Percentiles rank a stretch among this genome's conserved stretches.
Evolutionary conservation across 2,888 invertebrate species (phyloP).

Genomic region (Hermodice carunculata): DNA sequence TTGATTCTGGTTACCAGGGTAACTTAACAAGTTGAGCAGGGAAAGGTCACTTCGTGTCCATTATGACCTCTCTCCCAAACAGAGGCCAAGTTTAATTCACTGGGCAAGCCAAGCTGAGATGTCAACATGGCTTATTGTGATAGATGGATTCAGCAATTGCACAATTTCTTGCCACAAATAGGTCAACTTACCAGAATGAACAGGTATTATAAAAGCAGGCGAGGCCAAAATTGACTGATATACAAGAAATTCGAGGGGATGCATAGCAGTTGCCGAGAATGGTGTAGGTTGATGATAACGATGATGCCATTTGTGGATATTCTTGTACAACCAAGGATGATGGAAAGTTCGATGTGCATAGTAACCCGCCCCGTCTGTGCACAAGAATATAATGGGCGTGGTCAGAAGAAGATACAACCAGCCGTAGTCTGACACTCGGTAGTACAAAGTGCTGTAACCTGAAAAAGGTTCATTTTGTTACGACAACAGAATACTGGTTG

Average conservation of each 20-base stretch:
- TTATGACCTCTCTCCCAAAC: no score
- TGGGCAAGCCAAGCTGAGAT: no score
- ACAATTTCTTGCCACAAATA: no score
- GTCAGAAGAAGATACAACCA: constrained; percentile 79
- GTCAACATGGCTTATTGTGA: no score
- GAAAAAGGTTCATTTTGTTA: no score
- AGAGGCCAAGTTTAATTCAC: no score
- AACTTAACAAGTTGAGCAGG: no score
- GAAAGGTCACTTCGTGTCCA: no score
- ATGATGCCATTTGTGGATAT: constrained; percentile 83
- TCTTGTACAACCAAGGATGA: constrained; percentile 78
- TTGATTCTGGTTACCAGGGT: no score
- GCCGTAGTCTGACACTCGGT: constrained; percentile 76
- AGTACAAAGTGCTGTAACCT: constrained; percentile 77
- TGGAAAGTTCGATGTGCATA: constrained; percentile 78
- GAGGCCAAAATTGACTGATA: constrained; percentile 76
- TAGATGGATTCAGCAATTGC: no score
- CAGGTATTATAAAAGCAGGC: constrained; percentile 77
- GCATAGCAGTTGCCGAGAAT: constrained; percentile 82
- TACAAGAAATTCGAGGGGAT: constrained; percentile 79
- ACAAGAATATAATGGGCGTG: constrained; percentile 76
- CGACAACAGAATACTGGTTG: no score
- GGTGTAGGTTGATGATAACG: constrained; percentile 83
- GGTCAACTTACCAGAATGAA: constrained; percentile 81
- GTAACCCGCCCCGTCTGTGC: constrained; percentile 76